Base-by-base conservation (phyloP, 2,113 vertebrate genomes). In the Cisticola juncidis region DNA sequence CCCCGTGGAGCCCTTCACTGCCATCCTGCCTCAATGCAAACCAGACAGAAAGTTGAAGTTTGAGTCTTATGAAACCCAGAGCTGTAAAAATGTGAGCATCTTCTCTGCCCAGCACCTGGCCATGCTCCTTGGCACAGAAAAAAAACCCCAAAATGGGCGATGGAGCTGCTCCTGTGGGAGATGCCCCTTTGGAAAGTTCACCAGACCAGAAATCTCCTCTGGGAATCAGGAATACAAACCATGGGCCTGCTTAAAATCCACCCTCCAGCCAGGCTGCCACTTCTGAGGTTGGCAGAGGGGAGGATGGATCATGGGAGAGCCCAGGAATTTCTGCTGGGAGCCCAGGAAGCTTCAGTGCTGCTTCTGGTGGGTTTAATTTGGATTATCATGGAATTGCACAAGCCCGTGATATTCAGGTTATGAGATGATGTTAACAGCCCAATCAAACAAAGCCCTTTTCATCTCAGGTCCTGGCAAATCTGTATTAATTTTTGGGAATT, bases 71-170 rank as follows among this genome's bases (percentile, higher is more conserved):
- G n/a, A 71, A 73, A 12, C 22, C 56, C 88, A 77, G 47, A 48
- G 50, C 25, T 35, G 29, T 28, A 74, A 61, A 65, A 56, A 56
- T 0, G 6, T 6, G 42, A 88, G 14, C 31, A 33, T 7, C 51
- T 10, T 33, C 56, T 18, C 54, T 33, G 42, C 33, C 40, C 81
- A 10, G 47, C 18, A 38, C 48, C 60, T 35, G 12, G 19, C 6
- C 57, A 21, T 42, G 48, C 56, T 31, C 28, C 62, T 42, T 11
- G 20, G 71, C 80, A 42, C 38, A 36, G 11, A 19, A 18, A 17
- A 80, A 25, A 33, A n/a, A n/a, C 7, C 28, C 13, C 3, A 2
- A 40, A 45, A 85, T 0, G 0, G 5, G 2, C 0, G 0, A 8
- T 4, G 40, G 56, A 81, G 56, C 35, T 48, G 71, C 54, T 56